Conservation (phyloP, 2,797 vertebrate genomes). For the Microchirus variegatus region DNA sequence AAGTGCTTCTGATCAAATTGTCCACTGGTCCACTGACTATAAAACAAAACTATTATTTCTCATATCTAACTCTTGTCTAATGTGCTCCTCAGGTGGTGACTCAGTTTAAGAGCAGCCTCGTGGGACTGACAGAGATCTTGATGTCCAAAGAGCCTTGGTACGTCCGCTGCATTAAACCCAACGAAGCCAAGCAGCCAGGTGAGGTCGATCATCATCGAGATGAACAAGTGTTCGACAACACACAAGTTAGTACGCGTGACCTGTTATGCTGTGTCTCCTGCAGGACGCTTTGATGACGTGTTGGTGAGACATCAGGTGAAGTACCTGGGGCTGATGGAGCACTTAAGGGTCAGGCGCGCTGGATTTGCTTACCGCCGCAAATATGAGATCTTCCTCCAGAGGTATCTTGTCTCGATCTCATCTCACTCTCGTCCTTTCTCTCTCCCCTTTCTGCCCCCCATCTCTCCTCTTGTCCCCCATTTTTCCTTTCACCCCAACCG, state of each 20-base stretch:
- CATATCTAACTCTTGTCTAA: neutral
- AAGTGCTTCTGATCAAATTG: neutral
- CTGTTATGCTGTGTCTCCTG: slow-evolving; percentile 14
- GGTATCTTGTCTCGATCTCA: no score
- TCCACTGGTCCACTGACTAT: no score
- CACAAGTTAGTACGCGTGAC: slow-evolving; percentile 10
- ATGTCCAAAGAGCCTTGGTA: slow-evolving; percentile 95
- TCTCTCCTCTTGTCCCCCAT: no score
- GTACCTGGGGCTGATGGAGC: slow-evolving; percentile 97
- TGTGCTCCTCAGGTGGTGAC: slow-evolving; percentile 86
- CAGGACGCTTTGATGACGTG: slow-evolving; percentile 90
- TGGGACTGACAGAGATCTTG: slow-evolving; percentile 89
- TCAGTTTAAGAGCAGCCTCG: slow-evolving; percentile 94
- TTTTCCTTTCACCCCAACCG: no score
- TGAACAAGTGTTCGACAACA: neutral
- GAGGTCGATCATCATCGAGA: slow-evolving; percentile 52
- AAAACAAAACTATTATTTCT: neutral
- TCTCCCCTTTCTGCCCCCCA: no score
- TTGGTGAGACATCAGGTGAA: slow-evolving; percentile 94
- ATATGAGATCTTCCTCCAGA: slow-evolving; percentile 92
- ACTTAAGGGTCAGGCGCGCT: slow-evolving; percentile 90
- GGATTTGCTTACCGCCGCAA: slow-evolving; percentile 94
- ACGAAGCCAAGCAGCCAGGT: slow-evolving; percentile 92
- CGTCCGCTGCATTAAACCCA: slow-evolving; percentile 94
- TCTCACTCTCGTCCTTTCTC: no score